Conservation (phyloP, 2,797 vertebrate species). For the Platalea minor region DNA sequence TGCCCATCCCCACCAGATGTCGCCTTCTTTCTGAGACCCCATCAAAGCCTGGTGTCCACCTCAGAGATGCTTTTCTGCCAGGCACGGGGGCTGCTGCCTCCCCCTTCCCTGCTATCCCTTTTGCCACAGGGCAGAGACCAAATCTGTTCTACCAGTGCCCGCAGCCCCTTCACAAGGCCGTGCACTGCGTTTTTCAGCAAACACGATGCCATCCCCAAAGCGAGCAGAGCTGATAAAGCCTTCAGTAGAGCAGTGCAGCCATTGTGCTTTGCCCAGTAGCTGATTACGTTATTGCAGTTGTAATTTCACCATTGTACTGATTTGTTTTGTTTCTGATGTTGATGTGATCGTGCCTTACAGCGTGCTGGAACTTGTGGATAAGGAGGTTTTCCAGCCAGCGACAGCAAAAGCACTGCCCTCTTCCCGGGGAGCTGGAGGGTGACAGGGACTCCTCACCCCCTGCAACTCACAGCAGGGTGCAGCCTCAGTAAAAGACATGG, state of each 20-base stretch:
- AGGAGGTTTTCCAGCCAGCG: not conserved
- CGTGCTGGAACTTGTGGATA: not conserved
- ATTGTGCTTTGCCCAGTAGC: not conserved
- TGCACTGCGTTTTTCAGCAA: not conserved
- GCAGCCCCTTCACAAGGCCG: not conserved
- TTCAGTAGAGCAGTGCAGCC: not conserved
- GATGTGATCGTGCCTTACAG: not conserved
- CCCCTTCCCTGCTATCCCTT: not conserved
- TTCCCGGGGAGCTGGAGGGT: not conserved
- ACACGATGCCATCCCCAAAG: too few relatives aligned
- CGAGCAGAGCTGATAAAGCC: not conserved
- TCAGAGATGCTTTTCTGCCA: not conserved
- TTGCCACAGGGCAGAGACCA: not conserved
- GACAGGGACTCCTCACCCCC: not conserved
- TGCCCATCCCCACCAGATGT: not conserved
- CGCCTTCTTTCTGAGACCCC: not conserved
- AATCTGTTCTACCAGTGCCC: not conserved
- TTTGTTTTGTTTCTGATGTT: not conserved
- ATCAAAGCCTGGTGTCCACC: not conserved
- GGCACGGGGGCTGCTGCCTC: not conserved
- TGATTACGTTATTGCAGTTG: not conserved
- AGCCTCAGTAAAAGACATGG: not conserved
- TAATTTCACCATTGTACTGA: not conserved
- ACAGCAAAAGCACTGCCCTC: not conserved
- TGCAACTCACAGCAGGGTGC: not conserved